These are phyloP conservation scores for Coleophora deauratella DNA, from an alignment of 2,888 invertebrate genomes.

Conservation along the genomic window DNA sequence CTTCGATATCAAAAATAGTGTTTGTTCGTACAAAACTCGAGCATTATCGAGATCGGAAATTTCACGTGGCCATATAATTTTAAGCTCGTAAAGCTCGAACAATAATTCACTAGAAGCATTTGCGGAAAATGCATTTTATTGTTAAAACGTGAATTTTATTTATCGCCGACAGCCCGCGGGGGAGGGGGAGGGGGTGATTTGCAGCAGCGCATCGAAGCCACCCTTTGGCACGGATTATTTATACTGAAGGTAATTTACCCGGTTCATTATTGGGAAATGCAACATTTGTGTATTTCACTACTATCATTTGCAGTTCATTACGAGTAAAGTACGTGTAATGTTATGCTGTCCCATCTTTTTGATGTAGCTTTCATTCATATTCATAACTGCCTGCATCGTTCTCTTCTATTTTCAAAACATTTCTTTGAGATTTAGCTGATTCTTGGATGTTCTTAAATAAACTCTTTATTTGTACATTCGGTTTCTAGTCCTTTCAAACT, in stretches of 20 bases:
- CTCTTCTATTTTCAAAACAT: no score
- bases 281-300: constrained; percentile 64
- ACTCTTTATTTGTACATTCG: no score
- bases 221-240: constrained; percentile 71
- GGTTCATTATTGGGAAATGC: constrained; percentile 71
- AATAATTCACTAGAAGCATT: constrained; percentile 72
- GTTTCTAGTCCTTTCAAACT: no score
- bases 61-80: constrained; percentile 73
- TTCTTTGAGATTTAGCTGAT: no score
- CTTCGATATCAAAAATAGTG: constrained; percentile 49
- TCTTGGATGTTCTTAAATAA: no score
- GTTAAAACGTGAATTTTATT: constrained; percentile 75
- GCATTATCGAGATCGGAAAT: constrained; percentile 72
- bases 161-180: constrained; percentile 67
- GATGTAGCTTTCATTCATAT: no score
- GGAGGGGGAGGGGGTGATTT: constrained; percentile 50
- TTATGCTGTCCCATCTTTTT: background rate
- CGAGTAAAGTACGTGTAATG: constrained; percentile 36
- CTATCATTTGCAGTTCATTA: constrained; percentile 68
- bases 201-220: constrained; percentile 68
- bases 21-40: constrained; percentile 33
- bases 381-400: no score
- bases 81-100: constrained; percentile 71
- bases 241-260: constrained; percentile 69
- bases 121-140: constrained; percentile 75